Percentiles rank a stretch among this genome's conserved stretches.
Conservation (phyloP, 1,140 invertebrate species). For the Ganaspis sp. region DNA sequence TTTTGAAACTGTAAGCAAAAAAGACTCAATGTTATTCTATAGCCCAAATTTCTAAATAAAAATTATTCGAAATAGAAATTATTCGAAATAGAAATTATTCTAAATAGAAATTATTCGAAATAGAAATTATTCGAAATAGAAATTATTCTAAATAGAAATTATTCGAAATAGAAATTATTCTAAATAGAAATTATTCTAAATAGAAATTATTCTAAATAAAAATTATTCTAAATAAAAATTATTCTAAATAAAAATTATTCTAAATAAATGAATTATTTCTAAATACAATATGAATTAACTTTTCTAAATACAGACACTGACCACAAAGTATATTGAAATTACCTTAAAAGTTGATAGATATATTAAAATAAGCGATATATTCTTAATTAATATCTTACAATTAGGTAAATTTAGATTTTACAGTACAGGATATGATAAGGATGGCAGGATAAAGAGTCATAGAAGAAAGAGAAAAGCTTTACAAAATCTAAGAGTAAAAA, state of each 20-base stretch:
- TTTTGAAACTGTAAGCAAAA: background rate
- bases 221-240: too few relatives aligned
- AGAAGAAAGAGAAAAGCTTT: conserved; percentile 14
- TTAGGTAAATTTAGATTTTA: conserved; percentile 1
- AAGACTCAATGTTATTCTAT: background rate
- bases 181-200: too few relatives aligned
- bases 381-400: background rate
- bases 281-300: background rate
- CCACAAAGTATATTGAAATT: background rate
- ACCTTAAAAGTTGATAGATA: background rate
- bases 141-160: too few relatives aligned
- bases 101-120: too few relatives aligned
- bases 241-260: too few relatives aligned
- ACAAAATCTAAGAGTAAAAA: conserved; percentile 5
- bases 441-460: background rate
- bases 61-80: too few relatives aligned
- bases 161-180: too few relatives aligned
- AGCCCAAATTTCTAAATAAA: background rate
- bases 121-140: too few relatives aligned
- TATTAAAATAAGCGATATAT: too few relatives aligned
- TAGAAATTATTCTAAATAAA: too few relatives aligned
- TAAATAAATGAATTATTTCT: too few relatives aligned
- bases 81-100: too few relatives aligned
- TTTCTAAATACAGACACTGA: background rate
- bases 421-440: background rate